Percentiles rank a stretch among this genome's conserved stretches.
phyloP scores from a whole-genome alignment of 1,140 invertebrate species.

The Sitodiplosis mosellana region DNA sequence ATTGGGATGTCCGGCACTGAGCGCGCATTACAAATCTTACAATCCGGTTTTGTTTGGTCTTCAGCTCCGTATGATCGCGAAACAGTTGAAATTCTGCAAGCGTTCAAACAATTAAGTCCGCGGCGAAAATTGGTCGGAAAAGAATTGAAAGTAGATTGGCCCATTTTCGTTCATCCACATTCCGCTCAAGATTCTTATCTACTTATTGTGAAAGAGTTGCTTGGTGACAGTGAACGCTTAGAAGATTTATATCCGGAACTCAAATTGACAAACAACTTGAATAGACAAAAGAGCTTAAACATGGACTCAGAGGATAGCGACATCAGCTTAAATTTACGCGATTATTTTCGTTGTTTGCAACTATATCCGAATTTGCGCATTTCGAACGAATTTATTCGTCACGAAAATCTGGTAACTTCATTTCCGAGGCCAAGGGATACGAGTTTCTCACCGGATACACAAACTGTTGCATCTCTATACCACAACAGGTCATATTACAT shows the following conservation, averaged over 20 bases:
- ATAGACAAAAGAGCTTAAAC: no score
- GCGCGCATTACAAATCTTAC: not conserved
- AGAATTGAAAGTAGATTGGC: not conserved
- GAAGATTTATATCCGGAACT: not conserved
- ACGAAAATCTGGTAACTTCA: no score
- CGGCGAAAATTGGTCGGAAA: not conserved
- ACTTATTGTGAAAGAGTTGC: not conserved
- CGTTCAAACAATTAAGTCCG: not conserved
- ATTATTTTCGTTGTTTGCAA: not conserved
- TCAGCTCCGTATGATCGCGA: not conserved
- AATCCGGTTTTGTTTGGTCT: not conserved
- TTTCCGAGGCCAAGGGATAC: no score
- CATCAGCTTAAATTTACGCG: not conserved
- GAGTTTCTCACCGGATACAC: no score
- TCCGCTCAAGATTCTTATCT: not conserved
- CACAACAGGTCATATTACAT: no score
- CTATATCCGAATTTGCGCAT: not conserved
- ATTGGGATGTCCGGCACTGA: not conserved
- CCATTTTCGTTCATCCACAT: not conserved
- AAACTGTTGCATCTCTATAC: no score
- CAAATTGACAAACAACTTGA: not conserved
- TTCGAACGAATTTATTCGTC: not conserved
- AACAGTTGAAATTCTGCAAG: not conserved
- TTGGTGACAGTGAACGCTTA: not conserved
- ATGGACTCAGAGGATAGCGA: not conserved